Evolutionary conservation across 2,113 vertebrate genomes (phyloP).

Genomic region (Mesoclemmys tuberculata): DNA sequence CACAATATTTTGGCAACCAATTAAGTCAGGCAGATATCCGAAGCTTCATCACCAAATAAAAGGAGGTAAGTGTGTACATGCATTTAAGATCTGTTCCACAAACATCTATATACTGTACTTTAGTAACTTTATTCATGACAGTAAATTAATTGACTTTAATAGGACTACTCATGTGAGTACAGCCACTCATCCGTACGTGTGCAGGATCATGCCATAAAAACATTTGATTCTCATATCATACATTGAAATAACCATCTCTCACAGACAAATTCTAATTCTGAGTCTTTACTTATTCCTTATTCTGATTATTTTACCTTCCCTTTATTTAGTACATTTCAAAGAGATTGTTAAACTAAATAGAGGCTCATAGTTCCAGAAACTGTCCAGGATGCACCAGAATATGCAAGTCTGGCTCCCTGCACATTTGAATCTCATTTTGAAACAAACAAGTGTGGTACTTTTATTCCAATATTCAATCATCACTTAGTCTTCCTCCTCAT

Average conservation of each 20-base stretch:
- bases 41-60: constrained; percentile 1
- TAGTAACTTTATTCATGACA: not conserved
- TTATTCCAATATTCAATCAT: not conserved
- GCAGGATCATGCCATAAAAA: not conserved
- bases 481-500: not conserved
- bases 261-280: no score
- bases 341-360: not conserved
- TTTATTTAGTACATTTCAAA: not conserved
- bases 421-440: not conserved
- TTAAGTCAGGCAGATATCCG: not conserved
- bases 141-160: fast-evolving
- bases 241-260: fast-evolving
- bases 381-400: not conserved
- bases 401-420: not conserved
- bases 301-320: not conserved
- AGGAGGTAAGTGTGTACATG: not conserved
- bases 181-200: not conserved
- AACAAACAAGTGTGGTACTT: not conserved
- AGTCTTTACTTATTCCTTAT: no score
- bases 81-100: not conserved
- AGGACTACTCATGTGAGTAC: fast-evolving
- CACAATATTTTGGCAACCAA: not conserved
- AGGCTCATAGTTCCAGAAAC: not conserved
- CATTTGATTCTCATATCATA: not conserved
- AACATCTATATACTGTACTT: not conserved